A percentile compares a stretch with the other conserved stretches of the same genome.
Conservation (phyloP, 1,140 invertebrate species). For the Epicauta chinensis region DNA sequence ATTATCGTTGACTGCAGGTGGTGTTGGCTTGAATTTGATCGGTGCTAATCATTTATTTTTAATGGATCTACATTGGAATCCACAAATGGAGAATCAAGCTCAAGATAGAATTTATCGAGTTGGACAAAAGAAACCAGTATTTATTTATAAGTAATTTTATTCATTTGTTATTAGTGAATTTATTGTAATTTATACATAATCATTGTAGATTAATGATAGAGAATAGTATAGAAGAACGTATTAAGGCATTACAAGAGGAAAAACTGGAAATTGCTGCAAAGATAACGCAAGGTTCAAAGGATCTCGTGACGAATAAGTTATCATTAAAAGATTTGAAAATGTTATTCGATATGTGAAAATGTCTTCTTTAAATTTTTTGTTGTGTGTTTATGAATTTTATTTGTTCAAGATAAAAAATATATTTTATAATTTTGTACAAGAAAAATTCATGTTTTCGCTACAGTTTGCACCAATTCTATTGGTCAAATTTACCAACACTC, state of each 20-base stretch:
- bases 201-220: constrained; percentile 65
- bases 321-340: constrained; percentile 71
- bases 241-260: constrained; percentile 68
- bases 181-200: background rate
- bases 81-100: constrained; percentile 85
- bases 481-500: too few species aligned
- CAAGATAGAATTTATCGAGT: constrained; percentile 88
- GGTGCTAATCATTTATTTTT: constrained; percentile 87
- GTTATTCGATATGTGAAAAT: constrained; percentile 59
- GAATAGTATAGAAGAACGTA: constrained; percentile 81
- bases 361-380: too few species aligned
- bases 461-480: too few species aligned
- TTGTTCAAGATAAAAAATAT: too few species aligned
- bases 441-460: too few species aligned
- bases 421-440: too few species aligned
- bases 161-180: background rate
- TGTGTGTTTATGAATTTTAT: too few species aligned
- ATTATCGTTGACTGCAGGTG: constrained; percentile 81
- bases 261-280: constrained; percentile 75
- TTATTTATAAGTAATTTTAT: constrained; percentile 72
- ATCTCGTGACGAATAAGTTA: constrained; percentile 55
- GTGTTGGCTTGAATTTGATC: constrained; percentile 84
- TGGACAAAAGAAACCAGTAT: constrained; percentile 75
- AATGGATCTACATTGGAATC: constrained; percentile 93
- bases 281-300: constrained; percentile 62